Base-by-base conservation (phyloP, 2,888 invertebrate genomes). In the Nomada lathburiana region DNA sequence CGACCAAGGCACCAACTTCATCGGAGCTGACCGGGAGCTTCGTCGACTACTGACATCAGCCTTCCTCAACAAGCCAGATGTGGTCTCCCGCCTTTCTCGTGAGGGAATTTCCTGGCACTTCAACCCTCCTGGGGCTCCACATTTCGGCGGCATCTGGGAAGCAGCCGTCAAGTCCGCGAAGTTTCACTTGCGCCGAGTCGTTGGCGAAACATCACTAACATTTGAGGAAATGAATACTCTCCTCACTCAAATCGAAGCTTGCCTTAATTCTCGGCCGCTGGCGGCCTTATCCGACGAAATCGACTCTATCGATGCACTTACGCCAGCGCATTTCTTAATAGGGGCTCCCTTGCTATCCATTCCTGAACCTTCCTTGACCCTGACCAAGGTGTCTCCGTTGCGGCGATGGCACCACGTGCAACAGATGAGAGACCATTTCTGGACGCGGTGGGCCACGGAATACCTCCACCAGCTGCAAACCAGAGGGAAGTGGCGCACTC, bases 71-170 rank as follows among this genome's bases (percentile, higher is more conserved):
- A 50, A 13, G 50, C 13, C 13, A 13, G 10, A 10, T 13, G 16
- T 50, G 1, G 1, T 1, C 50, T 13, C 13, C 10, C 10, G 10
- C 13, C 16, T 50, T 13, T 13, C 50, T 16, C 13, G 1, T 2
- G 50, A 10, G 10, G 3, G 50, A 13, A 50, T 2, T 2, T 1
- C 42, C 5, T 50, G 16, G 47, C 20, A 42, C 16, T 23, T 20
- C 47, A 64, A 20, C 44, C 16, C 23, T 4, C 64, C 50, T 16
- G 26, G 18, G n/a, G 50, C 50, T 47, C 50, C 44, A 23, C 64
- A 64, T 47, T 50, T 64, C 23, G 50, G 64, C 9, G 64, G 47
- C 2, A 64, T 36, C 16, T 64, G 64, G 47, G 64, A 64, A 50
- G 64, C 50, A 7, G 64, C 26, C 1, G 64, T 64, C 20, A 64